These are phyloP conservation scores for Peromyscus eremicus DNA, from an alignment of 2,797 vertebrate species.

Conservation along the genomic window DNA sequence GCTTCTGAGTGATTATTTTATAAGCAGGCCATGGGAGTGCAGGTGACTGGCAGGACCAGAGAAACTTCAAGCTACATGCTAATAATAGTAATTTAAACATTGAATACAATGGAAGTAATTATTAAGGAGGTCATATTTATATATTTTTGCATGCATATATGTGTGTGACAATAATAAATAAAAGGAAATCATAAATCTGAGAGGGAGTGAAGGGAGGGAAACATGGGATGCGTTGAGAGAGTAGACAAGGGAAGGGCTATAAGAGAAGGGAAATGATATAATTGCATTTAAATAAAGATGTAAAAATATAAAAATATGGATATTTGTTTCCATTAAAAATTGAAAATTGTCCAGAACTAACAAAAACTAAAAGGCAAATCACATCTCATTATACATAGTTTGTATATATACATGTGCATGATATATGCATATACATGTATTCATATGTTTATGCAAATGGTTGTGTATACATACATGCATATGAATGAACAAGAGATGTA, in stretches of 20 bases:
- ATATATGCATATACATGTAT: background rate
- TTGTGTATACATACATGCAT: background rate
- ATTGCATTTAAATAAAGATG: background rate
- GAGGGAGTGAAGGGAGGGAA: background rate
- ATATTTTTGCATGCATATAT: background rate
- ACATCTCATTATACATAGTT: background rate
- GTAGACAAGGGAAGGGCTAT: background rate
- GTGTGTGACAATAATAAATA: background rate
- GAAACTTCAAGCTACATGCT: too few relatives aligned
- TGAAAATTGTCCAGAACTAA: background rate
- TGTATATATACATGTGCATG: background rate
- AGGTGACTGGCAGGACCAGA: too few relatives aligned
- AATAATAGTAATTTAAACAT: background rate
- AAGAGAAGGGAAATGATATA: background rate
- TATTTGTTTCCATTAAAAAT: background rate
- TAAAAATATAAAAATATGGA: background rate
- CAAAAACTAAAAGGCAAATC: background rate
- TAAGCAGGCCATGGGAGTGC: too few relatives aligned
- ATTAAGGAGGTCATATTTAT: background rate
- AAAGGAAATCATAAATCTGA: background rate
- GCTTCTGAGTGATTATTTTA: too few relatives aligned
- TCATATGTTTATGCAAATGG: too few relatives aligned
- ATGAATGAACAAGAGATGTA: background rate
- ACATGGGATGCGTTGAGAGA: background rate
- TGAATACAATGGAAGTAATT: conserved; percentile 38